phyloP scores from a whole-genome alignment of 2,797 vertebrate genomes.

The Takifugu ocellatus region DNA sequence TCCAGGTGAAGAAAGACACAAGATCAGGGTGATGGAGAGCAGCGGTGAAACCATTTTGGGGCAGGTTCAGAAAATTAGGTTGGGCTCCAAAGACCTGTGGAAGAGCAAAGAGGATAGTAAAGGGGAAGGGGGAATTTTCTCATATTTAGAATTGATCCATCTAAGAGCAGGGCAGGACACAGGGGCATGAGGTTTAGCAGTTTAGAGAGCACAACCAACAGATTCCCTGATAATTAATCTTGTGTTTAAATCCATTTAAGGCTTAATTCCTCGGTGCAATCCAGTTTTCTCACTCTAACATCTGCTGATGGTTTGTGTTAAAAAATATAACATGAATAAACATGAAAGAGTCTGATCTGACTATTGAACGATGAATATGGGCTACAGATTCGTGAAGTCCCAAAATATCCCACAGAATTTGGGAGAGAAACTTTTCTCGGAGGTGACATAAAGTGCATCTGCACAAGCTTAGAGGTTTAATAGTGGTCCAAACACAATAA shows the following conservation, averaged over 20 bases:
- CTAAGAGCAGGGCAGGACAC: too few species aligned
- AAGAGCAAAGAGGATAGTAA: conserved; percentile 5
- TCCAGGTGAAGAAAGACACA: conserved; percentile 41
- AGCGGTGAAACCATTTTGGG: conserved; percentile 46
- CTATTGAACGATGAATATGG: too few species aligned
- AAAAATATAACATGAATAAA: neutral
- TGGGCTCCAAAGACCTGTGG: conserved; percentile 33
- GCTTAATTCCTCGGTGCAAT: conserved; percentile 30
- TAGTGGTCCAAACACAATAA: too few species aligned
- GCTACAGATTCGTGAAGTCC: neutral
- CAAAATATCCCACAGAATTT: neutral
- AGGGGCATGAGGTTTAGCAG: too few species aligned
- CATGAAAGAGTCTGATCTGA: conserved; percentile 5
- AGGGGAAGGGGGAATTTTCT: too few species aligned
- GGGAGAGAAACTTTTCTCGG: neutral
- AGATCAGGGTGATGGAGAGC: conserved; percentile 23
- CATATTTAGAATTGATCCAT: too few species aligned
- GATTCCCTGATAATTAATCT: conserved; percentile 19
- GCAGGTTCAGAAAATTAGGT: neutral
- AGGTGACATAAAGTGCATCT: neutral
- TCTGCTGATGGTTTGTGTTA: conserved; percentile 1
- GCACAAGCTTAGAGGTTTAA: too few species aligned
- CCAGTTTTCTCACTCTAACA: conserved; percentile 19
- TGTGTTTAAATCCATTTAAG: conserved; percentile 30
- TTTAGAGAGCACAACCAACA: conserved; percentile 4